Percentiles rank a stretch among this genome's conserved stretches.
phyloP scores from a whole-genome alignment of 1,140 invertebrate species.

The Coptotermes formosanus region DNA sequence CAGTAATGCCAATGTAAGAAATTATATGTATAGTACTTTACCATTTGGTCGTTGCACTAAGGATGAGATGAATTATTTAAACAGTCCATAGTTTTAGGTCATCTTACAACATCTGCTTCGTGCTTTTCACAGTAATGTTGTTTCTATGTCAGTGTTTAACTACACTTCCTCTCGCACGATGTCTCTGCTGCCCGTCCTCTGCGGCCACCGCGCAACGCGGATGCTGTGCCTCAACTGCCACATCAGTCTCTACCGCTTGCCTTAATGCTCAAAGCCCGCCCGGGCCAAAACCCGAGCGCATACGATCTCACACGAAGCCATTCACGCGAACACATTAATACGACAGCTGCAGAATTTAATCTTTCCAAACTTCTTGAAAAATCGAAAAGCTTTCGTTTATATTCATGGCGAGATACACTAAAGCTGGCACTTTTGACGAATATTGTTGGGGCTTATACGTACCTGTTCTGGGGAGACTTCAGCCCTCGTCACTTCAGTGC shows the following conservation, averaged over 20 bases:
- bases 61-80: background rate
- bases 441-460: background rate
- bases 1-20: background rate
- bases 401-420: background rate
- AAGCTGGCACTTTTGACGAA: background rate
- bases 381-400: background rate
- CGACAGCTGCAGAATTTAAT: background rate
- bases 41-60: background rate
- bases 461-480: background rate
- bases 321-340: background rate
- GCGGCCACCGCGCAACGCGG: background rate
- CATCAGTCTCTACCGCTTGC: background rate
- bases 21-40: background rate
- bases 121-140: background rate
- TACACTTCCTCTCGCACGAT: background rate
- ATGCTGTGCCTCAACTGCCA: background rate
- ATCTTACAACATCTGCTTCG: background rate
- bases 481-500: background rate
- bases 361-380: background rate
- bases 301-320: background rate
- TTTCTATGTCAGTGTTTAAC: background rate
- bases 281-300: background rate
- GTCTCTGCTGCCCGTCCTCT: background rate
- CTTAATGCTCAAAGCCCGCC: slow-evolving; percentile 8
- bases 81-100: background rate